phyloP scores from a whole-genome alignment of 2,888 invertebrate species.

The Lymantria monacha region DNA sequence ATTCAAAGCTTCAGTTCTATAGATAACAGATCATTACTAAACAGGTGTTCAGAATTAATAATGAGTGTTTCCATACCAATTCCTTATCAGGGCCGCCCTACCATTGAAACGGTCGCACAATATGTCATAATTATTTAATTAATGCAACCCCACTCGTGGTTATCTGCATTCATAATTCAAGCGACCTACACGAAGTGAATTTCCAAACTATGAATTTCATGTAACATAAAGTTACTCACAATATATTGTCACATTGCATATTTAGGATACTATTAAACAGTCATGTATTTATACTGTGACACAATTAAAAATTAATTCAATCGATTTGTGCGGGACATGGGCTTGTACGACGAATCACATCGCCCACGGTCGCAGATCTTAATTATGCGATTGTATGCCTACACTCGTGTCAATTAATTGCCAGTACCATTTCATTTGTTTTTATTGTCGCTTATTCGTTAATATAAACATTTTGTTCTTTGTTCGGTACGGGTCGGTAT shows the following conservation, averaged over 20 bases:
- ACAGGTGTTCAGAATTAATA: slow-evolving; percentile 53
- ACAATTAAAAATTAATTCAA: slow-evolving; percentile 39
- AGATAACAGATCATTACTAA: slow-evolving; percentile 32
- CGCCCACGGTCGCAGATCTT: slow-evolving; percentile 57
- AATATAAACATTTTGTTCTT: slow-evolving; percentile 31
- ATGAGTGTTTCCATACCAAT: slow-evolving; percentile 46
- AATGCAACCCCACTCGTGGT: slow-evolving; percentile 61
- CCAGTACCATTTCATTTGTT: slow-evolving; percentile 34
- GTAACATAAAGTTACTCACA: slow-evolving; percentile 4
- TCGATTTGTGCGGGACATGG: slow-evolving; percentile 35
- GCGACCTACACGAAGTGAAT: slow-evolving; percentile 44
- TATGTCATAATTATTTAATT: slow-evolving; percentile 82
- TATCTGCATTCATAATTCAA: slow-evolving; percentile 69
- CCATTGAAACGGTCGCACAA: slow-evolving; percentile 73
- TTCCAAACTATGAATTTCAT: slow-evolving; percentile 24
- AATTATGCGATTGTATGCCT: slow-evolving; percentile 59
- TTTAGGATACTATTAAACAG: neutral
- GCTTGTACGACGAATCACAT: slow-evolving; percentile 36
- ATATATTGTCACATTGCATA: slow-evolving; percentile 10
- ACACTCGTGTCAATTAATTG: slow-evolving; percentile 59
- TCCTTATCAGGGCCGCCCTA: slow-evolving; percentile 69
- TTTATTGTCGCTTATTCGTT: slow-evolving; percentile 35
- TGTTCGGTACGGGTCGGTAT: slow-evolving; percentile 15
- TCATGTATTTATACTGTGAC: slow-evolving; percentile 26
- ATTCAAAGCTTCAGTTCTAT: slow-evolving; percentile 20